Base-by-base conservation (phyloP, 2,888 invertebrate species). In the Rhingia campestris region DNA sequence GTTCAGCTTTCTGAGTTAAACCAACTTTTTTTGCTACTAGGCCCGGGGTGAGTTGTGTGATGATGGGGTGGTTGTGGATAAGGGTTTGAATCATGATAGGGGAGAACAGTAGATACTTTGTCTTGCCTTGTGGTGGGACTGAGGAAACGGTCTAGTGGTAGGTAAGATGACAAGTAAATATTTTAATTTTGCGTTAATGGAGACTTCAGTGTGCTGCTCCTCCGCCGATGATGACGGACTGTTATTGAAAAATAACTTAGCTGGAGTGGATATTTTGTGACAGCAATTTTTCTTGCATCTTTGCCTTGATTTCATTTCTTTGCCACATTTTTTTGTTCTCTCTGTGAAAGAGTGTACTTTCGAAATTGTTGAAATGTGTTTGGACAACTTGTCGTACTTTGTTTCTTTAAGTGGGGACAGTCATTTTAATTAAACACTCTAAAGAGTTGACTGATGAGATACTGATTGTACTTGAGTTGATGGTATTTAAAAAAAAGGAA, bases 151-250 rank as follows among this genome's bases (percentile, higher is more conserved):
- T 54, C 59, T 77, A 51, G 47, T 47, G 58, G 67, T 61, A 61
- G 58, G 67, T 61, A 61, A 67, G 69, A 82, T 69, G 79, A 82
- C 82, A 82, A 82, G 82, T 82, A 82, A 82, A 82, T 82, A 82
- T 82, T 79, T 82, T 82, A 82, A 82, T 82, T 82, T 73, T 82
- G 79, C 82, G 73, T 73, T 82, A 82, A 82, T 82, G 79, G 79
- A 82, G 79, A 45, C 73, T 79, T 79, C 63, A 63, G 49, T 58
- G 70, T 12, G 69, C 49, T 39, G 37, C 9, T 56, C 43, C 49
- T 37, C 37, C 39, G 37, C 59, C 76, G 43, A 76, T 76, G 49
- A 66, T 72, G 81, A 81, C 45, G 67, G 67, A 69, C 69, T 67
- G 63, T 69, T 61, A 74, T 77, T 76, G 43, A 59, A 61, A 73